Evolutionary conservation across 2,113 vertebrate species (phyloP).

Genomic region (Cranoglanis bouderius): DNA sequence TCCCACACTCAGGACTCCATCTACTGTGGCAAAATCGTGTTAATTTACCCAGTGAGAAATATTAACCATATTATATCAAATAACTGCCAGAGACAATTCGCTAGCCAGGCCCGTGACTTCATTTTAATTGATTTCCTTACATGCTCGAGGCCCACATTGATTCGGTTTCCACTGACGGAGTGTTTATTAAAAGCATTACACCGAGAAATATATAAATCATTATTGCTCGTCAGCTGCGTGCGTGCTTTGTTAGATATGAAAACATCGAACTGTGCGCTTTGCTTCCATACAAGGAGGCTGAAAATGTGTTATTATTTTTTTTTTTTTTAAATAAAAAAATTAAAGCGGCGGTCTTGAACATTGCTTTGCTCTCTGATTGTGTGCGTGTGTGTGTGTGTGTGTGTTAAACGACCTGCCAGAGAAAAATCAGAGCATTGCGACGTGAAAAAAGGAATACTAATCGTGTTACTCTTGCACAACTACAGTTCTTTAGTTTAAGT

Average conservation of each 20-base stretch:
- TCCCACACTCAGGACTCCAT: conserved; percentile 61
- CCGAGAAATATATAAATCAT: conserved; percentile 66
- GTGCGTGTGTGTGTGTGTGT: not conserved
- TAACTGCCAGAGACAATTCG: conserved; percentile 94
- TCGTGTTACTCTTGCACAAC: not conserved
- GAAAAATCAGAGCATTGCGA: not conserved
- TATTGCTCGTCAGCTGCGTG: conserved; percentile 75
- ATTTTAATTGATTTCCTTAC: conserved; percentile 97
- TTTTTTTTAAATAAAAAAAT: not conserved
- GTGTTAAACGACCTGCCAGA: conserved; percentile 1
- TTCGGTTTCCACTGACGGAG: conserved; percentile 88
- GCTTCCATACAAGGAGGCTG: not conserved
- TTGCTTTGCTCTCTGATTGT: not conserved
- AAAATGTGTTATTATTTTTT: not conserved
- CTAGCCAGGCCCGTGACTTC: conserved; percentile 83
- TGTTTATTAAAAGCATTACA: conserved; percentile 90
- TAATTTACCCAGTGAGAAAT: conserved; percentile 92
- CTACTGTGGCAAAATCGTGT: conserved; percentile 83
- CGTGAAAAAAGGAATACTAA: not conserved
- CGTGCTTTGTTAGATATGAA: conserved; percentile 63
- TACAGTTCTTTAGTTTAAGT: conserved; percentile 53
- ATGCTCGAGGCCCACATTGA: conserved; percentile 80
- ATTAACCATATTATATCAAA: conserved; percentile 94
- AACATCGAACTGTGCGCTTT: conserved; percentile 12
- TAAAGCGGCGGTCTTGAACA: not conserved